These are phyloP conservation scores for Orgyia antiqua DNA, from an alignment of 2,888 invertebrate species.

Conservation along the genomic window DNA sequence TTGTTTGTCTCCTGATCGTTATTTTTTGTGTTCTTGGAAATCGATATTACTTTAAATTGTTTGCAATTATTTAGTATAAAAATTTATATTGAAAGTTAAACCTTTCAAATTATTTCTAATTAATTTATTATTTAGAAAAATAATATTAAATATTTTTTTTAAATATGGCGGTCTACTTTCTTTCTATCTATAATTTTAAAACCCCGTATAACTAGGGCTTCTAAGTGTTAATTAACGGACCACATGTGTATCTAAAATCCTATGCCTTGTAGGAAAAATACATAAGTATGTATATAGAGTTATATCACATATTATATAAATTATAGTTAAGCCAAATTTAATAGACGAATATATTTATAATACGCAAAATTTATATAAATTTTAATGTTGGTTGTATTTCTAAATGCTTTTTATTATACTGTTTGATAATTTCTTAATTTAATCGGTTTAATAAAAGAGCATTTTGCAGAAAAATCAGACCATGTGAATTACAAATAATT, in stretches of 20 bases:
- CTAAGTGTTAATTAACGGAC: conserved; percentile 51
- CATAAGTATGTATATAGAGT: conserved; percentile 35
- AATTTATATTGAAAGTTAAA: too few relatives aligned
- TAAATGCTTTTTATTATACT: background rate
- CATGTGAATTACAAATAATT: too few relatives aligned
- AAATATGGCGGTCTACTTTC: conserved; percentile 11
- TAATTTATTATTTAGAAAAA: too few relatives aligned
- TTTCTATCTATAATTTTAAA: conserved; percentile 10
- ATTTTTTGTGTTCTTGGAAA: too few relatives aligned
- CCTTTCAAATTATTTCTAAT: too few relatives aligned
- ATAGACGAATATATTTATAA: conserved; percentile 35
- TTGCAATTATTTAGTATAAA: too few relatives aligned
- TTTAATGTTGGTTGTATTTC: conserved; percentile 6
- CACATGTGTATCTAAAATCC: conserved; percentile 58
- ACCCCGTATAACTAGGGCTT: conserved; percentile 31
- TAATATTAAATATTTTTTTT: background rate
- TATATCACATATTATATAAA: conserved; percentile 26
- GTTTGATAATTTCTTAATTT: conserved; percentile 10
- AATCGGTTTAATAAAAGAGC: conserved; percentile 8
- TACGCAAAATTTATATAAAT: conserved; percentile 19
- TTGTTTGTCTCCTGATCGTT: too few relatives aligned
- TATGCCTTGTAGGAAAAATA: conserved; percentile 55
- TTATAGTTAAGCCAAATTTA: conserved; percentile 30
- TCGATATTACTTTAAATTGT: too few relatives aligned
- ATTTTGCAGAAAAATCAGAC: too few relatives aligned